phyloP scores from a whole-genome alignment of 2,113 vertebrate species.

The Hippocampus mohnikei region DNA sequence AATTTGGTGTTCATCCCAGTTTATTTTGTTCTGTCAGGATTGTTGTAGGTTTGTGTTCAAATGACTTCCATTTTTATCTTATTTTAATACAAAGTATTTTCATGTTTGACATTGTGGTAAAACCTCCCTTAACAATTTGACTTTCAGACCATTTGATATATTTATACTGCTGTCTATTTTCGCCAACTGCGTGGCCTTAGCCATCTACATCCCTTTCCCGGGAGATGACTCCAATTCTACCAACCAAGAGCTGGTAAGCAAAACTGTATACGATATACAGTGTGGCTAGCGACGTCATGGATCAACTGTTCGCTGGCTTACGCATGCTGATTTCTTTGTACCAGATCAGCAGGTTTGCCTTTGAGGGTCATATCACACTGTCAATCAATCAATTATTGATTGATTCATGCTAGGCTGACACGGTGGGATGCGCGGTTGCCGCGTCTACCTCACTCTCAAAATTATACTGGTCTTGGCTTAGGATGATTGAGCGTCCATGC shows the following conservation, averaged over 20 bases:
- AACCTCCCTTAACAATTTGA: constrained; percentile 76
- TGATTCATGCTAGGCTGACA: not conserved
- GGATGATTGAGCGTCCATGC: too few relatives aligned
- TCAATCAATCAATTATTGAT: not conserved
- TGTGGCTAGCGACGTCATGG: not conserved
- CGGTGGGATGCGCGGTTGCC: too few relatives aligned
- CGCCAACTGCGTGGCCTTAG: constrained; percentile 99
- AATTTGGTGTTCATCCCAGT: not conserved
- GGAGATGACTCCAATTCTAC: constrained; percentile 99
- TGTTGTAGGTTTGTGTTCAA: not conserved
- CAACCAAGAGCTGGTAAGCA: constrained; percentile 98
- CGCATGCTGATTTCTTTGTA: not conserved
- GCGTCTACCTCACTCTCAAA: too few relatives aligned
- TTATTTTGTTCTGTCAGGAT: not conserved
- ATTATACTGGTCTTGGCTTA: too few relatives aligned
- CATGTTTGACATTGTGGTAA: not conserved
- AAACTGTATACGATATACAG: not conserved
- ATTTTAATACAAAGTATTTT: not conserved
- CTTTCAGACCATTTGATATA: constrained; percentile 96
- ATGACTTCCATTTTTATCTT: not conserved
- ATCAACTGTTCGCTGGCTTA: not conserved
- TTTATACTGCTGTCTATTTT: constrained; percentile 99
- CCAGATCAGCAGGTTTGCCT: not conserved
- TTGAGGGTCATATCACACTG: not conserved
- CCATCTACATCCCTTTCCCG: constrained; percentile 98